Percentiles rank a stretch among this genome's conserved stretches.
Conservation (phyloP, 1,140 invertebrate species). For the Macrotrachela quadricornifera region DNA sequence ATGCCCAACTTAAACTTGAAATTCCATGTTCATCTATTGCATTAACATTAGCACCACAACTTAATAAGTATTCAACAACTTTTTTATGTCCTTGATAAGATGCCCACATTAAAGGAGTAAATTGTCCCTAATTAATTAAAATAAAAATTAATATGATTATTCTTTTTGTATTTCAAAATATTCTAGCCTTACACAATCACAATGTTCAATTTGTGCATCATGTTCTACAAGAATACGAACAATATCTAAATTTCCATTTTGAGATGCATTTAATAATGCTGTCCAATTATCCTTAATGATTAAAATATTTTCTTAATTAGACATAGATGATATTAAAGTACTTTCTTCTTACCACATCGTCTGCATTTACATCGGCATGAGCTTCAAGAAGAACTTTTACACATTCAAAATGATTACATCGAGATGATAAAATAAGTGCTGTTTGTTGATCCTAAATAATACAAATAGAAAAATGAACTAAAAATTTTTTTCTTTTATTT, state of each 20-base stretch:
- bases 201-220: slow-evolving; percentile 63
- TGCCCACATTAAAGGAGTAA: slow-evolving; percentile 92
- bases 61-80: slow-evolving; percentile 55
- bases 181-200: slow-evolving; percentile 46
- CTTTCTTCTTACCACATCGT: slow-evolving; percentile 45
- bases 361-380: slow-evolving; percentile 66
- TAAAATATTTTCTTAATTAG: too few species aligned
- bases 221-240: slow-evolving; percentile 61
- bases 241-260: slow-evolving; percentile 61
- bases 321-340: too few species aligned
- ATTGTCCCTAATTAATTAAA: slow-evolving; percentile 46
- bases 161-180: too few species aligned
- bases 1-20: slow-evolving; percentile 78
- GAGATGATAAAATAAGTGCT: slow-evolving; percentile 63
- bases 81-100: slow-evolving; percentile 68
- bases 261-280: slow-evolving; percentile 63
- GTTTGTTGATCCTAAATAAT: slow-evolving; percentile 59
- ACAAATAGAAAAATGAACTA: too few species aligned
- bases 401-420: slow-evolving; percentile 53
- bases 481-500: too few species aligned
- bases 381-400: slow-evolving; percentile 57
- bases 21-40: slow-evolving; percentile 35
- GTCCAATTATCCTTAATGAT: slow-evolving; percentile 72
- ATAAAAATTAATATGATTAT: too few species aligned
- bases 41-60: slow-evolving; percentile 72